Conservation (phyloP, 2,797 vertebrate genomes). For the Numenius phaeopus region DNA sequence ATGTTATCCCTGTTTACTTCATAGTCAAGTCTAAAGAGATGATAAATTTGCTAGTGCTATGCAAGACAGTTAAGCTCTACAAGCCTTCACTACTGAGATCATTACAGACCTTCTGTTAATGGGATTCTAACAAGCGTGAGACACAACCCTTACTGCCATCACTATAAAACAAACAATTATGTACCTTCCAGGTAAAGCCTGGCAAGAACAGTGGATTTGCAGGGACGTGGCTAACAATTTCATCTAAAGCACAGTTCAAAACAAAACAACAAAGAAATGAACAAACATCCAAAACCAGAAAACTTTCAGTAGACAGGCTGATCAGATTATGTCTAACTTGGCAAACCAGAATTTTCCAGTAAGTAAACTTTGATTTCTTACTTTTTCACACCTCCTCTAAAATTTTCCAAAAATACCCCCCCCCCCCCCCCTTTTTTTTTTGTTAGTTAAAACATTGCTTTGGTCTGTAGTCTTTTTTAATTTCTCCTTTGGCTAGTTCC, state of each 20-base stretch:
- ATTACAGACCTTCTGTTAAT: neutral
- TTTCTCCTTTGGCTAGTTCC: neutral
- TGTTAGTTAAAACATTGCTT: neutral
- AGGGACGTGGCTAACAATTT: neutral
- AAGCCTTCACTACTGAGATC: neutral
- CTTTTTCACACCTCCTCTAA: neutral
- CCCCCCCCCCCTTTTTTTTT: neutral
- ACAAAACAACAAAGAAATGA: neutral
- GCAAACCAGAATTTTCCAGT: neutral
- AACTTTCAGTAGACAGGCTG: neutral
- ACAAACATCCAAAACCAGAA: neutral
- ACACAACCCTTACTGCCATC: neutral
- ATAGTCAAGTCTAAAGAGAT: neutral
- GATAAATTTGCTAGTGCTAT: neutral
- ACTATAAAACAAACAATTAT: neutral
- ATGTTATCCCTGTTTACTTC: neutral
- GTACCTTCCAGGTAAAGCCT: neutral
- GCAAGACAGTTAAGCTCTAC: neutral
- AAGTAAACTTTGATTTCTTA: neutral
- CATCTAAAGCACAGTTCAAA: neutral
- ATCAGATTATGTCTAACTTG: neutral
- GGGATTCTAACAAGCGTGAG: neutral
- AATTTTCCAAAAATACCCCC: neutral
- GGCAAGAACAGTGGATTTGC: neutral
- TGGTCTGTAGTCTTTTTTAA: neutral